Conservation (phyloP, 2,797 vertebrate species). For the Oceanodroma leucorhoa region DNA sequence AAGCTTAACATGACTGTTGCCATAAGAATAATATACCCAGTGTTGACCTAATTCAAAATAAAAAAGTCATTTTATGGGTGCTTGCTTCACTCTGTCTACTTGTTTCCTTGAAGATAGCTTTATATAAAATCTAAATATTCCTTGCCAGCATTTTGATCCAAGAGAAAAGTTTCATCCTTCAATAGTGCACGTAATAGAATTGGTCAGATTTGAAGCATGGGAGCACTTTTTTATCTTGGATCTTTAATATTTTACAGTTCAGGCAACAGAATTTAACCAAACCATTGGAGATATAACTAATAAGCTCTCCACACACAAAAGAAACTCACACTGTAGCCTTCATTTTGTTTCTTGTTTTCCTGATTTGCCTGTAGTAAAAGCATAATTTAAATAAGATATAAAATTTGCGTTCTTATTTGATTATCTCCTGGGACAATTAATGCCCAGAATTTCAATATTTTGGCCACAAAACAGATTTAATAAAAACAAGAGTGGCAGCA, state of each 20-base stretch:
- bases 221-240: slow-evolving; percentile 74
- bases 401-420: slow-evolving; percentile 20
- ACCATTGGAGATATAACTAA: slow-evolving; percentile 60
- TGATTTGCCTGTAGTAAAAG: not conserved
- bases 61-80: slow-evolving; percentile 45
- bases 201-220: slow-evolving; percentile 75
- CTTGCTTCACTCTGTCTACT: slow-evolving; percentile 43
- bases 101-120: slow-evolving; percentile 46
- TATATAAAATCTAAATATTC: slow-evolving; percentile 59
- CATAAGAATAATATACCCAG: slow-evolving; percentile 60
- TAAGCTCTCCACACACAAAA: slow-evolving; percentile 27
- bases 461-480: slow-evolving; percentile 28
- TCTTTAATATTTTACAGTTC: slow-evolving; percentile 80
- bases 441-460: slow-evolving; percentile 7
- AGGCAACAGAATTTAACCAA: slow-evolving; percentile 74
- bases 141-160: slow-evolving; percentile 69
- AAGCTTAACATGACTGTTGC: slow-evolving; percentile 57
- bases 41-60: slow-evolving; percentile 56
- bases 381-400: not conserved
- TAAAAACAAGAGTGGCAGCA: slow-evolving; percentile 12
- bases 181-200: slow-evolving; percentile 79
- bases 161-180: slow-evolving; percentile 78
- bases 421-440: slow-evolving; percentile 45
- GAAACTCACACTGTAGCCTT: not conserved
- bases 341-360: slow-evolving; percentile 24